Evolutionary conservation across 2,113 vertebrate genomes (phyloP).

Genomic region (Synodontis membranacea): DNA sequence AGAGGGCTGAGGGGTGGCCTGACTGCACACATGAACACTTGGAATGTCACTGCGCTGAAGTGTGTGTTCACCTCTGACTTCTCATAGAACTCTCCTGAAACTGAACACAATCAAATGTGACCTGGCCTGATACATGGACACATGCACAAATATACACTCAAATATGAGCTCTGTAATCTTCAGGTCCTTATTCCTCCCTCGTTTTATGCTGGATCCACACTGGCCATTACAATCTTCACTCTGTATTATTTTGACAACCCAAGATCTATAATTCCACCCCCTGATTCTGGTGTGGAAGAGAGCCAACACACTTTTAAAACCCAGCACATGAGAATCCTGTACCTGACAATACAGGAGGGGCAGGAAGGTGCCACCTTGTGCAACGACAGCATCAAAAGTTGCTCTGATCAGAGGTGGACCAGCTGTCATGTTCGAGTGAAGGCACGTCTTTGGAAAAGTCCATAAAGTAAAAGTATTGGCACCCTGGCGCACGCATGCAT

Average conservation of each 20-base stretch:
- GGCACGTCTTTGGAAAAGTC: background rate
- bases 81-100: background rate
- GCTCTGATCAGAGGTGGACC: background rate
- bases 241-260: background rate
- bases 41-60: background rate
- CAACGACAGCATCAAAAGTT: constrained; percentile 5
- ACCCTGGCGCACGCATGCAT: constrained; percentile 7
- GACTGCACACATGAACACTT: constrained; percentile 15
- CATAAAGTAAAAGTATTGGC: background rate
- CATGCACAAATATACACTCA: background rate
- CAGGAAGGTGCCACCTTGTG: background rate
- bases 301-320: background rate
- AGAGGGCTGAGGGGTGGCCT: background rate
- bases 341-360: background rate
- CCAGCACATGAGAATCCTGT: background rate
- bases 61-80: background rate
- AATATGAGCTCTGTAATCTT: background rate
- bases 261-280: background rate
- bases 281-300: background rate
- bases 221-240: background rate
- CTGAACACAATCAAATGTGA: background rate
- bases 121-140: background rate
- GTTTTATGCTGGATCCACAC: background rate
- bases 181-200: background rate
- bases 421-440: background rate